Percentiles rank a stretch among this genome's conserved stretches.
phyloP scores from a whole-genome alignment of 2,888 invertebrate species.

The Anoplius nigerrimus region DNA sequence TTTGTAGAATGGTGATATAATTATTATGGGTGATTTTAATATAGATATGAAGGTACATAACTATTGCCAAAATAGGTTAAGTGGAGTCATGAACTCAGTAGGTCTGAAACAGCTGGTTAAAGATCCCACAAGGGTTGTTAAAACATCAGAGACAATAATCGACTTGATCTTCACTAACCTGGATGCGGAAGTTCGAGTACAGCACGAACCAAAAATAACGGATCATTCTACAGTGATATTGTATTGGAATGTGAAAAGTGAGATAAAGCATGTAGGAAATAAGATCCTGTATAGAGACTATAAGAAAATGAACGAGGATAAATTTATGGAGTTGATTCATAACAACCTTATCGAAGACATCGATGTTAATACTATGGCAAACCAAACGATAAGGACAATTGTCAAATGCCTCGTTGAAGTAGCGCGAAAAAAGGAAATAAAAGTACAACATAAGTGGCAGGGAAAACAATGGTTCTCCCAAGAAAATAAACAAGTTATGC shows the following conservation, averaged over 20 bases:
- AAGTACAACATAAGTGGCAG: no score
- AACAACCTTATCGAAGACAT: background rate
- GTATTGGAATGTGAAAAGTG: conserved; percentile 4
- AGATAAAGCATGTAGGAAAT: background rate
- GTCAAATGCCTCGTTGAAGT: background rate
- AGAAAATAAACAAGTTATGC: conserved; percentile 2
- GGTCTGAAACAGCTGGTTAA: background rate
- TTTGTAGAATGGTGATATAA: conserved; percentile 7
- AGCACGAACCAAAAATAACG: no score
- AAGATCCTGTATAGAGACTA: conserved; percentile 20
- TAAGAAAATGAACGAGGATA: conserved; percentile 8
- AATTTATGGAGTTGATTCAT: conserved; percentile 5
- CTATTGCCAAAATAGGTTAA: conserved; percentile 12
- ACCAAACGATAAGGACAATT: background rate
- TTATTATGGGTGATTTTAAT: background rate
- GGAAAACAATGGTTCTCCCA: background rate
- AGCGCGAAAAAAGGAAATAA: background rate
- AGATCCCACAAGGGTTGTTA: background rate
- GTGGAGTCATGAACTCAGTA: background rate
- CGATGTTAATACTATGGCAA: background rate
- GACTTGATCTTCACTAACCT: background rate
- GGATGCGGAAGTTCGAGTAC: conserved; percentile 8
- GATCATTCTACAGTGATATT: conserved; percentile 1
- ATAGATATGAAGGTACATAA: conserved; percentile 3
- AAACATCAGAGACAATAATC: no score